Evolutionary conservation across 2,888 invertebrate species (phyloP).

Genomic region (Drosophila pegasa): DNA sequence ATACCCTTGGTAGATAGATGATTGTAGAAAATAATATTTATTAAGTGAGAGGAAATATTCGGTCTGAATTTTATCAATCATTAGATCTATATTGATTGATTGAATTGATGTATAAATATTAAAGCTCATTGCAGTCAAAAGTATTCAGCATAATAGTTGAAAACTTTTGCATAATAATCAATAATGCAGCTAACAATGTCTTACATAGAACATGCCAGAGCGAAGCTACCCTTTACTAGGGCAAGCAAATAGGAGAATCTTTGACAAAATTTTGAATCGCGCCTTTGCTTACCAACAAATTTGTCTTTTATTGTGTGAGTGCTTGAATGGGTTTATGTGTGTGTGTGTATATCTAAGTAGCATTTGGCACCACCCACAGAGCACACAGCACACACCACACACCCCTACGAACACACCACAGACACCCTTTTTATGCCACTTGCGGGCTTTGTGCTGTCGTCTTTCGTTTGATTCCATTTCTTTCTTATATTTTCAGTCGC

Average conservation of each 20-base stretch:
- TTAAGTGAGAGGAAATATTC: neutral
- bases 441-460: slow-evolving; percentile 45
- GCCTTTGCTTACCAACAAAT: slow-evolving; percentile 58
- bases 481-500: slow-evolving; percentile 20
- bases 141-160: no score
- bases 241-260: slow-evolving; percentile 28
- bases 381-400: neutral
- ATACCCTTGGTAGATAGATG: neutral
- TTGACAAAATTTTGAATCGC: slow-evolving; percentile 49
- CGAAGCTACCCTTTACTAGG: neutral
- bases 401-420: neutral
- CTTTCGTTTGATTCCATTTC: slow-evolving; percentile 46
- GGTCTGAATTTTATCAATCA: neutral
- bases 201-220: neutral
- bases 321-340: slow-evolving; percentile 12
- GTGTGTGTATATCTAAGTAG: neutral
- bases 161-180: no score
- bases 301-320: slow-evolving; percentile 49
- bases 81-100: neutral
- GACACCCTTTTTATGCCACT: slow-evolving; percentile 20
- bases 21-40: neutral
- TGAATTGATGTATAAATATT: no score
- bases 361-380: neutral
- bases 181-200: neutral
- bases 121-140: no score